Percentiles rank a stretch among this genome's conserved stretches.
phyloP scores from a whole-genome alignment of 2,888 invertebrate genomes.

The Trichogramma dendrolimi region DNA sequence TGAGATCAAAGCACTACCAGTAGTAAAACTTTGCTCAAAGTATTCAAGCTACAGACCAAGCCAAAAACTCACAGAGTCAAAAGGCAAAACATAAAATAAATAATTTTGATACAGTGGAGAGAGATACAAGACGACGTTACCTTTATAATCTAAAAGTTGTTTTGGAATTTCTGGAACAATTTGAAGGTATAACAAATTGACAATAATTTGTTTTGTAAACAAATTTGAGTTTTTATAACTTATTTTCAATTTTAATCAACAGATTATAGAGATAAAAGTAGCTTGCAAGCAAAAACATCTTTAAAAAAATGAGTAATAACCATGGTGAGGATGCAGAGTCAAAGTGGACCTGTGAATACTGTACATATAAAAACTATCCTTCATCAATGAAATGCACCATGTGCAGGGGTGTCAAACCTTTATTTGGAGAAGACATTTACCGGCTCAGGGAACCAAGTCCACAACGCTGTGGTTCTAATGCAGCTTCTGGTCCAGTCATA shows the following conservation, averaged over 20 bases:
- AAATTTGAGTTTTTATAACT: constrained; percentile 41
- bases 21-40: constrained; percentile 28
- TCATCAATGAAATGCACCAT: constrained; percentile 91
- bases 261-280: constrained; percentile 20
- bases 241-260: neutral
- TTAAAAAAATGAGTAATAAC: constrained; percentile 47
- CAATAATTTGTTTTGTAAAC: too few relatives aligned
- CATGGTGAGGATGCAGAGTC: constrained; percentile 54
- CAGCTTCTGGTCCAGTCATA: constrained; percentile 51
- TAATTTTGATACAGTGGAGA: constrained; percentile 6
- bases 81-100: constrained; percentile 20
- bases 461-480: constrained; percentile 47
- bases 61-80: constrained; percentile 18
- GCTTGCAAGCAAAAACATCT: constrained; percentile 17
- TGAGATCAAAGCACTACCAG: constrained; percentile 25
- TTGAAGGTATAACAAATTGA: constrained; percentile 25
- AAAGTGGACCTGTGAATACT: constrained; percentile 92
- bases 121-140: neutral
- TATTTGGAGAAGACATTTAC: constrained; percentile 76
- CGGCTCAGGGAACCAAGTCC: constrained; percentile 60
- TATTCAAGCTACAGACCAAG: constrained; percentile 23
- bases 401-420: constrained; percentile 80
- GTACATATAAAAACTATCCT: constrained; percentile 90
- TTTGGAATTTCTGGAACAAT: constrained; percentile 14
- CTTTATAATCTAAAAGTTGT: constrained; percentile 22